Evolutionary conservation across 37 sponge, comb jelly and placozoan genomes (phyloP).

Genomic region (Chondrilla cf. caribensis): DNA sequence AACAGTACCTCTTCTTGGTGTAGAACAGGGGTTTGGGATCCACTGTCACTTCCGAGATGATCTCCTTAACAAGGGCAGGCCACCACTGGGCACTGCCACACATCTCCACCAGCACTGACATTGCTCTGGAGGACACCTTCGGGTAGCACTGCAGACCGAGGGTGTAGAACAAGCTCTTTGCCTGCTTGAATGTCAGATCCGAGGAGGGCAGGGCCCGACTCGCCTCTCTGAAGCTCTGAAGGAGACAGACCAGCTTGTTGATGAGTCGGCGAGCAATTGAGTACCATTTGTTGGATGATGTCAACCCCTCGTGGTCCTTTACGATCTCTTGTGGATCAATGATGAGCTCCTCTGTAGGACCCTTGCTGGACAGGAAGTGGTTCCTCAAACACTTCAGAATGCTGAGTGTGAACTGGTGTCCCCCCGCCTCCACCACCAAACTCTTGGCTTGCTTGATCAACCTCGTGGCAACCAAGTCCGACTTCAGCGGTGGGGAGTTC

Average conservation of each 20-base stretch:
- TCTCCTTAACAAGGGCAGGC: background rate
- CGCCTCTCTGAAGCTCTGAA: background rate
- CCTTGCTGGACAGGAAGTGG: background rate
- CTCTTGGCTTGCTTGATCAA: background rate
- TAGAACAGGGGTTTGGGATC: slow-evolving; percentile 13
- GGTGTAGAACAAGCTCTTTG: slow-evolving; percentile 3
- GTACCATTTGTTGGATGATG: slow-evolving; percentile 7
- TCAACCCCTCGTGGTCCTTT: no score
- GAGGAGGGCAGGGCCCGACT: background rate
- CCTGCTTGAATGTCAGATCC: background rate
- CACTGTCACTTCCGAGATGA: background rate
- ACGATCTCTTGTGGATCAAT: background rate
- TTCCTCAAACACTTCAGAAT: background rate
- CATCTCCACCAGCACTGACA: slow-evolving; percentile 11
- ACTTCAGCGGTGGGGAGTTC: background rate
- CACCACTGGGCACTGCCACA: background rate
- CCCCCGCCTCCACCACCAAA: background rate
- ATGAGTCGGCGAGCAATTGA: background rate
- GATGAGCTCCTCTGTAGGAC: no score
- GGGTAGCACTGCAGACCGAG: slow-evolving; percentile 24
- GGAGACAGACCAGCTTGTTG: slow-evolving; percentile 2
- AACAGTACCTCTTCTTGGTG: slow-evolving; percentile 7
- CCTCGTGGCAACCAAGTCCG: background rate
- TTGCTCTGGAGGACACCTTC: background rate
- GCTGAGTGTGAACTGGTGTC: slow-evolving; percentile 15